Base-by-base conservation (phyloP, 2,797 vertebrate genomes). In the Argyrosomus regius region DNA sequence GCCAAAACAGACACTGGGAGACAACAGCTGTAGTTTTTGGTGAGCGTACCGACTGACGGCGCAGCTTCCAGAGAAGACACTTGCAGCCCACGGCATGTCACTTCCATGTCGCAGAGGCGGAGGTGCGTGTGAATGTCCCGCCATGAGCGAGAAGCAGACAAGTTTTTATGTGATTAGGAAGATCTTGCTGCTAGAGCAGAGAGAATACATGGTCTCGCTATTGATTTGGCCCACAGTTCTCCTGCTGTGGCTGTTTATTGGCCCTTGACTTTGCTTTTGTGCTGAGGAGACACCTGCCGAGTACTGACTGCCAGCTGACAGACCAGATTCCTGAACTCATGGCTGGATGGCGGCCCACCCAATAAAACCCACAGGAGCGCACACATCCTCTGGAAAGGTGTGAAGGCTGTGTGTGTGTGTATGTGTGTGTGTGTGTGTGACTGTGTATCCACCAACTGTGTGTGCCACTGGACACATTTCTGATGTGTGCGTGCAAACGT, bases 251-350 rank as follows among this genome's bases (percentile, higher is more conserved):
- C 88, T 93, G 85, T 89, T 93, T 93, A 93, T 90, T 89, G 90
- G 87, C 85, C 87, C 88, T 85, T 87, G 84, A 87, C 91, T 91
- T 87, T 12, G 31, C 77, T 70, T 92, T 84, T 89, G 89, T 87
- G 88, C 79, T 76, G 88, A 88, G 86, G 72, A 90, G 88, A 87
- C 89, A 88, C 92, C 89, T 82, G 85, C 85, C 49, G 91, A 77
- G 85, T 75, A 58, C 83, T 85, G 88, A 93, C 87, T 86, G 87
- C 90, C 90, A 91, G 88, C 91, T 94, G 91, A 91, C 88, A 89
- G 84, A 86, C 75, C 75, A 60, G 70, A 81, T 85, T 88, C 87
- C 87, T 81, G 72, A 88, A 91, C 85, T 90, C 88, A 80, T 82
- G 75, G 88, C 81, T 84, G 81, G 86, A 86, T 70, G 78, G 31